These are phyloP conservation scores for Montifringilla adamsi DNA, from an alignment of 2,113 vertebrate genomes.

Conservation along the genomic window DNA sequence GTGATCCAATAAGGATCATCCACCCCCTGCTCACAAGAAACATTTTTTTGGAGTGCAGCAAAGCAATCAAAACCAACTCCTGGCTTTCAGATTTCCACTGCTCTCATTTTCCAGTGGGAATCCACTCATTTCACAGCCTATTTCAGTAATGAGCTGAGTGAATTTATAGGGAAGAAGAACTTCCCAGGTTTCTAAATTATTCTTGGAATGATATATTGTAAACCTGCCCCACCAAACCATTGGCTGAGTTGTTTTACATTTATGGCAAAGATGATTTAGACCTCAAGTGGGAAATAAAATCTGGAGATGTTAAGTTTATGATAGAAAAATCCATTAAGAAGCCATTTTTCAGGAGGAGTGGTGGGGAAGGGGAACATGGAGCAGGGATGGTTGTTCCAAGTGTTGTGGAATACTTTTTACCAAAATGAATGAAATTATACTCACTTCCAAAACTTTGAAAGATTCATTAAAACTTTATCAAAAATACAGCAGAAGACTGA, in stretches of 20 bases:
- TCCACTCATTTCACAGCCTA: constrained; percentile 1
- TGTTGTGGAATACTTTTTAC: not conserved
- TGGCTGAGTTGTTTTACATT: constrained; percentile 55
- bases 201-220: constrained; percentile 38
- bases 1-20: not conserved
- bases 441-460: not conserved
- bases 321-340: constrained; percentile 49
- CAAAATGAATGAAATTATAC: not conserved
- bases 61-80: not conserved
- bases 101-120: constrained; percentile 14
- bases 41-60: not conserved
- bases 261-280: constrained; percentile 64
- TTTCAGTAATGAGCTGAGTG: constrained; percentile 3
- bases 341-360: not conserved
- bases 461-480: not conserved
- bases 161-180: constrained; percentile 40
- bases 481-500: not conserved
- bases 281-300: constrained; percentile 52
- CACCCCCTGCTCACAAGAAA: not conserved
- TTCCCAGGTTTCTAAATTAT: constrained; percentile 52
- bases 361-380: not conserved
- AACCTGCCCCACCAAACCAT: constrained; percentile 44
- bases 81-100: not conserved
- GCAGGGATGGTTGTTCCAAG: not conserved
- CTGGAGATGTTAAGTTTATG: constrained; percentile 13